These are phyloP conservation scores for Cichladusa arquata DNA, from an alignment of 2,113 vertebrate genomes.

Conservation along the genomic window DNA sequence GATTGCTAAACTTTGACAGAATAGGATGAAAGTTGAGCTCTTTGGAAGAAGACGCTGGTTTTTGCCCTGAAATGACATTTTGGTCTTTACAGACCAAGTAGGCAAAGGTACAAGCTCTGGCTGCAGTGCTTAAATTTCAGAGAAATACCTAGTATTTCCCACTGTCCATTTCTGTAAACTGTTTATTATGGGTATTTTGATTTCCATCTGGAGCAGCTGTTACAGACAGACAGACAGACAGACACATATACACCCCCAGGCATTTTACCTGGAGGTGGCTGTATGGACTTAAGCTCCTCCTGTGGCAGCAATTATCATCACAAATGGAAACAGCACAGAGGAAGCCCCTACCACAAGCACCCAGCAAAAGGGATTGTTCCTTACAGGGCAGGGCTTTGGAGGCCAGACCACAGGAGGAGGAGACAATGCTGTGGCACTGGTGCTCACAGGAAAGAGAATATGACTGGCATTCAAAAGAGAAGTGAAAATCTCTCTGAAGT, in stretches of 20 bases:
- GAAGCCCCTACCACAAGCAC: neutral
- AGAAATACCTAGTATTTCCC: neutral
- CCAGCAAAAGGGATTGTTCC: neutral
- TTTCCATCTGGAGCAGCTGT: neutral
- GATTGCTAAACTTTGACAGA: neutral
- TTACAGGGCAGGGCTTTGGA: neutral
- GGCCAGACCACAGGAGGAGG: neutral
- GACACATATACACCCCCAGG: neutral
- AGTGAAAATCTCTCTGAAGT: neutral
- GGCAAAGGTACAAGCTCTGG: neutral
- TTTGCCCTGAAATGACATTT: neutral
- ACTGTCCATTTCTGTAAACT: neutral
- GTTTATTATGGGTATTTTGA: neutral
- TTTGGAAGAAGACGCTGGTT: neutral
- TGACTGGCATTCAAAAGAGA: neutral
- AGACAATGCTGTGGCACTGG: neutral
- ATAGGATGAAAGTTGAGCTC: neutral
- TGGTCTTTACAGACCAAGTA: neutral
- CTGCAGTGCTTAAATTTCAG: neutral
- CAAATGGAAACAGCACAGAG: neutral
- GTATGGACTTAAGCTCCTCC: neutral
- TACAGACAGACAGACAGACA: neutral
- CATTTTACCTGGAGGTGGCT: neutral
- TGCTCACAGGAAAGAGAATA: neutral
- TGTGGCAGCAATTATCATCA: neutral